phyloP scores from a whole-genome alignment of 2,888 invertebrate species.

The Callyntrura sp. region DNA sequence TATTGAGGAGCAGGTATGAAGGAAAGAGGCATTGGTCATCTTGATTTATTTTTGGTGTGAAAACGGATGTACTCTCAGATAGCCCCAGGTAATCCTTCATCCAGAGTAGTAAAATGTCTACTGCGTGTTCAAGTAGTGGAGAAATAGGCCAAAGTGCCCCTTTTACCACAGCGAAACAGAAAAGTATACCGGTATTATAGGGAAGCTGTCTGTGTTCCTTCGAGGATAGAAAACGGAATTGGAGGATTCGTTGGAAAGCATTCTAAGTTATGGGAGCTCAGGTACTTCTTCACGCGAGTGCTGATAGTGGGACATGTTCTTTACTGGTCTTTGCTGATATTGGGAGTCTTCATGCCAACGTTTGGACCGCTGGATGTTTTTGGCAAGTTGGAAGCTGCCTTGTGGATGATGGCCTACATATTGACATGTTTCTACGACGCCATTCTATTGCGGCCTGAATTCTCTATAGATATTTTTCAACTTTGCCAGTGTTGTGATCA shows the following conservation, averaged over 20 bases:
- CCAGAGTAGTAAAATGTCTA: no score
- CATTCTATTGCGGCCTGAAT: not conserved
- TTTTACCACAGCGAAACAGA: no score
- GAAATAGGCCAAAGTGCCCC: no score
- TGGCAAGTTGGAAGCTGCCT: not conserved
- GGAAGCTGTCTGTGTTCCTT: not conserved
- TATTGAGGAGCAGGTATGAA: no score
- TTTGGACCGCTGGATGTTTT: conserved; percentile 23
- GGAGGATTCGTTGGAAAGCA: not conserved
- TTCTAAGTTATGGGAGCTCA: not conserved
- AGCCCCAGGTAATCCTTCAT: no score
- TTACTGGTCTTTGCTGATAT: not conserved
- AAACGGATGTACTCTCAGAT: no score
- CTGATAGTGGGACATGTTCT: not conserved
- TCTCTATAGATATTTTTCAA: not conserved
- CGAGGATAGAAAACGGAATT: not conserved
- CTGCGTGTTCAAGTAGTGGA: no score
- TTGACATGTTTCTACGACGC: not conserved
- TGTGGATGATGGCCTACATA: not conserved
- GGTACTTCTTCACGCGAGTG: not conserved
- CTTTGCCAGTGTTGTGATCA: no score
- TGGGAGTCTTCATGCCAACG: not conserved
- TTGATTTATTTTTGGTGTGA: no score
- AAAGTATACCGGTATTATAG: not conserved
- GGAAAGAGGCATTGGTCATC: no score